Base-by-base conservation (phyloP, 2,113 vertebrate species). In the Camelus dromedarius region DNA sequence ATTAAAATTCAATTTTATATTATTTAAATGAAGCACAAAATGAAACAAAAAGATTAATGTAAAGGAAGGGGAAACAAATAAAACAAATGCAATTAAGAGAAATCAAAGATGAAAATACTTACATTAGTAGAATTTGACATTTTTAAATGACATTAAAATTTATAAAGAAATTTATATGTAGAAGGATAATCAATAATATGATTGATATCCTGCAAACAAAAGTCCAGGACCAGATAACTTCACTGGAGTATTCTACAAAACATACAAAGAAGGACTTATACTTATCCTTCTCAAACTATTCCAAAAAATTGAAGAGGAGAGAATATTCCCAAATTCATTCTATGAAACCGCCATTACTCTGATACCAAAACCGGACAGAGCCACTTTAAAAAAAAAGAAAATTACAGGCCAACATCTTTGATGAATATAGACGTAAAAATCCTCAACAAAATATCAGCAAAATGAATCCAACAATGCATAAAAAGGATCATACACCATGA, bases 11-110 rank as follows among this genome's bases (percentile, higher is more conserved):
- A 67, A 88, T 76, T 96, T 89, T 80, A 64, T 64, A 28, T 73
- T 58, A 95, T 66, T 95, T 95, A 91, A 87, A 81, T 88, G 58
- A 95, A 92, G 58, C 56, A 90, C 80, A 92, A 73, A 86, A 92
- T 70, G 42, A 79, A 91, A 70, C 62, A 85, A 77, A 88, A 94
- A 95, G 42, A 81, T 67, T 88, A 75, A 80, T 52, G 56, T 72
- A 92, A 92, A 72, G 50, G 35, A 87, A 80, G 66, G 58, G 24
- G 75, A 66, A 86, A 66, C 56, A 52, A 38, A 67, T 58, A 88
- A 88, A 88, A 52, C 32, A 77, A 84, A 85, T 77, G 50, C 89
- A 92, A 67, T 82, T 19, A 75, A 81, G 38, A 81, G 56, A 92
- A 88, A 66, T 92, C 75, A 75, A 92, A 95, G 24, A 82, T 67